A percentile compares a stretch with the other conserved stretches of the same genome.
Conservation (phyloP, 2,888 invertebrate genomes). For the Oxytorus armatus region DNA sequence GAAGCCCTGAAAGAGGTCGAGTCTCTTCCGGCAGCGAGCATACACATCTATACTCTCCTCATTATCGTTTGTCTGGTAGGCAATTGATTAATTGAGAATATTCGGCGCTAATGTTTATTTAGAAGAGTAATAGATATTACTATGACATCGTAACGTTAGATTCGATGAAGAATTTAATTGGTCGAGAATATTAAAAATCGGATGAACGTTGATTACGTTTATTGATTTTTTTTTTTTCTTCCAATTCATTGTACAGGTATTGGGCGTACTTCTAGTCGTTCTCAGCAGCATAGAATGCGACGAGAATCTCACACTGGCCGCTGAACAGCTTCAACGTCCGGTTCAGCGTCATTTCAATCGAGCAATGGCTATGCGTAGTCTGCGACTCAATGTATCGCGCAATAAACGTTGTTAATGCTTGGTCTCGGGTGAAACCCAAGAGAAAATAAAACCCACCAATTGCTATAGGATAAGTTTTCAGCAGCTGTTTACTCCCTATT, state of each 20-base stretch:
- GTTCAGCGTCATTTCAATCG: constrained; percentile 94
- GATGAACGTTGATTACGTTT: too few relatives aligned
- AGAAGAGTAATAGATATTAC: too few relatives aligned
- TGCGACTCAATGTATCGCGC: constrained; percentile 85
- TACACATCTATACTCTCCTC: constrained; percentile 94
- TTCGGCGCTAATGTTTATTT: too few relatives aligned
- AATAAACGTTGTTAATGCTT: constrained; percentile 82
- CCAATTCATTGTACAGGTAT: constrained; percentile 86
- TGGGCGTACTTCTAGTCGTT: constrained; percentile 93
- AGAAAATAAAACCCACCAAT: constrained; percentile 57
- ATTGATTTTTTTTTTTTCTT: too few relatives aligned
- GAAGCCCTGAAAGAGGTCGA: constrained; percentile 93
- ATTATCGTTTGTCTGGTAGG: constrained; percentile 94
- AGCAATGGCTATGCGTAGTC: constrained; percentile 94
- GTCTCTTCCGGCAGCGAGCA: constrained; percentile 91
- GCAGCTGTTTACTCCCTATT: constrained; percentile 71
- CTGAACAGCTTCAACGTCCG: constrained; percentile 81
- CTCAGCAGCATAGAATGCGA: constrained; percentile 87
- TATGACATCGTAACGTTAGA: too few relatives aligned
- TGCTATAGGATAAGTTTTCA: constrained; percentile 68
- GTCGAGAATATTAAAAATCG: too few relatives aligned
- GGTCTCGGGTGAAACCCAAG: constrained; percentile 18
- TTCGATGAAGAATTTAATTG: too few relatives aligned
- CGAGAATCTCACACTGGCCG: constrained; percentile 78
- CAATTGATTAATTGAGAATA: constrained; percentile 39